Base-by-base conservation (phyloP, 2,888 invertebrate genomes). In the Subacronicta megacephala region DNA sequence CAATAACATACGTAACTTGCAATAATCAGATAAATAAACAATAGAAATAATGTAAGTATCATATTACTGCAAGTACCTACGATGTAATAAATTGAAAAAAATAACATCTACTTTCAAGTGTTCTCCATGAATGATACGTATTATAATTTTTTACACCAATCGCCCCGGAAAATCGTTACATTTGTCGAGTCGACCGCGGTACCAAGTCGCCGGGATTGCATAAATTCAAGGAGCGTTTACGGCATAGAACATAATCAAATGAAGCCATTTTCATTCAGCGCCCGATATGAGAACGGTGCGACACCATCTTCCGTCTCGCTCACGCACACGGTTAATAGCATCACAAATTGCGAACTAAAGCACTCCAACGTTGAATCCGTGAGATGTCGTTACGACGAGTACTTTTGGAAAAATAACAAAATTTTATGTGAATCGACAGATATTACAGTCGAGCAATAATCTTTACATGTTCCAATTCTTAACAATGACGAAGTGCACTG, bases 241-340 rank as follows among this genome's bases (percentile, higher is more conserved):
- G 80, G 75, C 83, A 82, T 81, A 81, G 83, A 89, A 88, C 87
- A 89, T 90, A 90, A 91, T 90, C 88, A 92, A 93, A 93, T 93
- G 92, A 91, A 92, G 90, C 88, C 87, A 92, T 93, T 93, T 91
- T 88, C 89, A 92, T 93, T 93, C 92, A 90, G 82, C 82, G 80
- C 83, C 82, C 80, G 87, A 81, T 82, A 82, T 81, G 79, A 75
- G 84, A 88, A 78, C 78, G 75, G 84, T 72, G 72, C 77, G 72
- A 71, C 77, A 70, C 76, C 78, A 84, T 82, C 63, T 53, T 67
- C 72, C 74, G 66, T 89, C 91, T 82, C 88, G 40, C 81, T 90
- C 88, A 81, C 87, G 81, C 92, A 76, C 86, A 76, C 80, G 77
- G 82, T 75, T 91, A 91, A 92, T 90, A 87, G 88, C 88, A 83